These are phyloP conservation scores for Eupithecia dodoneata DNA, from an alignment of 2,888 invertebrate species.

Conservation along the genomic window DNA sequence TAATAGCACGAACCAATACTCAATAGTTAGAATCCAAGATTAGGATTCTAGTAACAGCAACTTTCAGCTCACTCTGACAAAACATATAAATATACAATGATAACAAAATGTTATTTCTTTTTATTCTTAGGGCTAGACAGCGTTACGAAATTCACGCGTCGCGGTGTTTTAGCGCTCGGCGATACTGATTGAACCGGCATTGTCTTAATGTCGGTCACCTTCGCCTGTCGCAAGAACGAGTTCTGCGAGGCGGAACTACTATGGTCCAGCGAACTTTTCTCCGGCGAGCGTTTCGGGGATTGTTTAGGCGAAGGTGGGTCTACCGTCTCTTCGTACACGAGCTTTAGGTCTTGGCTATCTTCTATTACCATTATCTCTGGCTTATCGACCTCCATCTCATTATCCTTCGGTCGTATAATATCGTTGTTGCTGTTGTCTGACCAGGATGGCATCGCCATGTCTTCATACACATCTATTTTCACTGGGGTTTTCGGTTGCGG, in stretches of 20 bases:
- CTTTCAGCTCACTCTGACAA: neutral
- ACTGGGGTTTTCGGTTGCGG: constrained; percentile 63
- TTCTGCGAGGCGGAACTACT: constrained; percentile 41
- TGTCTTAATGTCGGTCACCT: constrained; percentile 67
- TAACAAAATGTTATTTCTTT: constrained; percentile 59
- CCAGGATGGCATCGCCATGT: constrained; percentile 80
- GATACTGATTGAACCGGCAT: constrained; percentile 49
- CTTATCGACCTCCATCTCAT: constrained; percentile 69
- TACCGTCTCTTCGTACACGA: constrained; percentile 84
- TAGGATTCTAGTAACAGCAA: neutral
- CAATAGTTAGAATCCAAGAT: neutral
- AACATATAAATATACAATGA: neutral
- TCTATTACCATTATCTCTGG: constrained; percentile 47
- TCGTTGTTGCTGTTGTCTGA: constrained; percentile 77
- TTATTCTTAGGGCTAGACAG: constrained; percentile 91
- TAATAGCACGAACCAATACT: neutral
- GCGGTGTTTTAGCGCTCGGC: constrained; percentile 83
- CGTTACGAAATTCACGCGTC: constrained; percentile 89
- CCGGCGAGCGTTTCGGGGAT: constrained; percentile 22
- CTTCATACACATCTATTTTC: constrained; percentile 72
- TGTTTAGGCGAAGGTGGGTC: constrained; percentile 16
- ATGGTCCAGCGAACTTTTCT: constrained; percentile 16
- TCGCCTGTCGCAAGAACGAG: constrained; percentile 67
- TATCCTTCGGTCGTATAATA: constrained; percentile 71
- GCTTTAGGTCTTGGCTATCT: constrained; percentile 84